Percentiles rank a stretch among this genome's conserved stretches.
phyloP scores from a whole-genome alignment of 2,113 vertebrate genomes.

The Varanus salvator region DNA sequence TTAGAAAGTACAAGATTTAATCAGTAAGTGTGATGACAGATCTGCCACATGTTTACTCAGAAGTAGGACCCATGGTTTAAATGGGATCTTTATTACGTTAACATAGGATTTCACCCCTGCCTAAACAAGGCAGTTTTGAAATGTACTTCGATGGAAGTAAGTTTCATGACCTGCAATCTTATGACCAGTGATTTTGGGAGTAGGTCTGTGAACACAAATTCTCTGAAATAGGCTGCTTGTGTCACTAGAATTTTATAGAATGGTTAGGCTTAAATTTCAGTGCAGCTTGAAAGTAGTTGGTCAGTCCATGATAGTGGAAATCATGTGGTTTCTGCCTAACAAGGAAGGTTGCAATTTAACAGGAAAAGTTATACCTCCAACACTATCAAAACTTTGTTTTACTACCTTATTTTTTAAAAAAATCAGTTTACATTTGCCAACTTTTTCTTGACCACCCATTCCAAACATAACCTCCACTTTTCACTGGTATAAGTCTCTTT shows the following conservation, averaged over 20 bases:
- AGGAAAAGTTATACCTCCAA: not conserved
- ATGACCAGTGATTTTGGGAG: not conserved
- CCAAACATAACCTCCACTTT: not conserved
- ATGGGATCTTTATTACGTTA: not conserved
- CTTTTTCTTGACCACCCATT: not conserved
- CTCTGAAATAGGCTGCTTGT: not conserved
- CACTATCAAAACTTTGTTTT: not conserved
- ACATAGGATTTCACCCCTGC: not conserved
- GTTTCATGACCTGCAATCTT: not conserved
- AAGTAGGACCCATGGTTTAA: not conserved
- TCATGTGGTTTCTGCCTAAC: not conserved
- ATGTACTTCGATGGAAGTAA: not conserved
- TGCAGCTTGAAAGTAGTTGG: not conserved
- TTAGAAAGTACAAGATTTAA: not conserved
- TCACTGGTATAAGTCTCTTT: not conserved
- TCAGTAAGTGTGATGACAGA: no score
- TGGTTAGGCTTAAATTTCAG: not conserved
- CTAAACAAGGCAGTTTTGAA: not conserved
- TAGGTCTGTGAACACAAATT: not conserved
- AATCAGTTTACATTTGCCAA: not conserved
- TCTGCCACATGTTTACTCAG: not conserved
- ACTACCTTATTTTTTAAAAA: not conserved
- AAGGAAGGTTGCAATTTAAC: not conserved
- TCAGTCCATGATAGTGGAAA: not conserved
- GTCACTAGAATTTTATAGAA: not conserved